Percentiles rank a stretch among this genome's conserved stretches.
Evolutionary conservation across 2,888 invertebrate species (phyloP).

Genomic region (Plagodis pulveraria): DNA sequence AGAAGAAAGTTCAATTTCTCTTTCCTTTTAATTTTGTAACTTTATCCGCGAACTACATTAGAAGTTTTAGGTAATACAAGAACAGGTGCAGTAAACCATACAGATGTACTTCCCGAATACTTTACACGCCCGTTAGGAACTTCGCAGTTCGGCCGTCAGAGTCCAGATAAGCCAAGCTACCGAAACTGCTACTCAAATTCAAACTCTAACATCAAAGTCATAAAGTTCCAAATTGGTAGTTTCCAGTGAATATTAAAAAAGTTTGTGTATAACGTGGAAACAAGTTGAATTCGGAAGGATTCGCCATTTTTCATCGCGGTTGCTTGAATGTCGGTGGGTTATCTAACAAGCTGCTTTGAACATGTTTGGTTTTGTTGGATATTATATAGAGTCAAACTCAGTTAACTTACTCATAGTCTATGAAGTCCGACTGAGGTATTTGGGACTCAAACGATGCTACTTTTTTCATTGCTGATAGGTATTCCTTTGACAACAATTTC

Average conservation of each 20-base stretch:
- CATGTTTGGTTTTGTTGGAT: neutral
- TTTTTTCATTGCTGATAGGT: too few relatives aligned
- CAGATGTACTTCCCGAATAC: constrained; percentile 1
- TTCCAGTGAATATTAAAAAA: constrained; percentile 10
- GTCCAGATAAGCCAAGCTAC: constrained; percentile 7
- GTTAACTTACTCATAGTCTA: too few relatives aligned
- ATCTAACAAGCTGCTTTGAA: constrained; percentile 4
- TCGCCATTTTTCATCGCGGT: constrained; percentile 27
- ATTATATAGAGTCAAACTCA: too few relatives aligned
- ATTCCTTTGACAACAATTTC: too few relatives aligned
- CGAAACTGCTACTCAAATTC: neutral
- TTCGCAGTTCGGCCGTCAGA: neutral
- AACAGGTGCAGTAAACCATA: neutral
- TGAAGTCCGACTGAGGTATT: too few relatives aligned
- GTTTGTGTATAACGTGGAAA: constrained; percentile 12
- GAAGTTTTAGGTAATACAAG: too few relatives aligned
- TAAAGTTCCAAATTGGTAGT: constrained; percentile 15
- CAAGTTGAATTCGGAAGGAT: constrained; percentile 24
- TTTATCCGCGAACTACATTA: too few relatives aligned
- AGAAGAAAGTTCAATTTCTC: too few relatives aligned
- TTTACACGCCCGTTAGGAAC: neutral
- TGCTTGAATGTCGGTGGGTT: constrained; percentile 6
- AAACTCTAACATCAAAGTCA: neutral
- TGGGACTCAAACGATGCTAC: too few relatives aligned
- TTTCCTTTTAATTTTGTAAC: too few relatives aligned